Evolutionary conservation across 2,113 vertebrate genomes (phyloP).

Genomic region (Centropus bengalensis): DNA sequence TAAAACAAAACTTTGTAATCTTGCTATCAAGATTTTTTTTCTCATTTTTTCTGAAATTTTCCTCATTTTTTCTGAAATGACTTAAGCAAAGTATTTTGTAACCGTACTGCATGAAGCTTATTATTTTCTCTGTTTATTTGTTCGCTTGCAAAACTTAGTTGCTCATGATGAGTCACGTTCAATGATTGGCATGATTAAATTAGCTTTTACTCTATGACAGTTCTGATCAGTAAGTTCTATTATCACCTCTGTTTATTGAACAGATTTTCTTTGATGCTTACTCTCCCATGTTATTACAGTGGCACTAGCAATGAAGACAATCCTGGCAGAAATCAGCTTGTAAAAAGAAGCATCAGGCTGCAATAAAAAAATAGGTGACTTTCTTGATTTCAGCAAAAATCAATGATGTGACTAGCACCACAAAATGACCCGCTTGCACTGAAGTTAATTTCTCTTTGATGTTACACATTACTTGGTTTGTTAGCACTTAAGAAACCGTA

Average conservation of each 20-base stretch:
- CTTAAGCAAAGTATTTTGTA: background rate
- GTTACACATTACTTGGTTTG: background rate
- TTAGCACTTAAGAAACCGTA: background rate
- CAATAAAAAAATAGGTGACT: background rate
- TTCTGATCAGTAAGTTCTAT: slow-evolving; percentile 8
- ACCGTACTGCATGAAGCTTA: background rate
- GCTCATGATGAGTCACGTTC: background rate
- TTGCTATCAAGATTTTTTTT: background rate
- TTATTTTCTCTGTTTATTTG: background rate
- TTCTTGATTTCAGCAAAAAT: background rate
- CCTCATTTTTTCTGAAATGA: background rate
- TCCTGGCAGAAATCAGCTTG: background rate
- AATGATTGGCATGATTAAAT: background rate
- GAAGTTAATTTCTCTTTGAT: background rate
- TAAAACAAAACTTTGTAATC: background rate
- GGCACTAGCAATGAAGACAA: background rate
- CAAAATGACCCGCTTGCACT: background rate
- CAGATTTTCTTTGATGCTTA: slow-evolving; percentile 4
- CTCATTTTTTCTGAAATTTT: background rate
- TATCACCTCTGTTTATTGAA: slow-evolving; percentile 2
- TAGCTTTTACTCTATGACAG: background rate
- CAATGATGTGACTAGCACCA: background rate
- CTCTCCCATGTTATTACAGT: background rate
- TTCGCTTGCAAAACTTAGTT: background rate
- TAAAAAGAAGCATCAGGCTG: background rate